Evolutionary conservation across 1,140 invertebrate genomes (phyloP).

Genomic region (Drosophila pandora): DNA sequence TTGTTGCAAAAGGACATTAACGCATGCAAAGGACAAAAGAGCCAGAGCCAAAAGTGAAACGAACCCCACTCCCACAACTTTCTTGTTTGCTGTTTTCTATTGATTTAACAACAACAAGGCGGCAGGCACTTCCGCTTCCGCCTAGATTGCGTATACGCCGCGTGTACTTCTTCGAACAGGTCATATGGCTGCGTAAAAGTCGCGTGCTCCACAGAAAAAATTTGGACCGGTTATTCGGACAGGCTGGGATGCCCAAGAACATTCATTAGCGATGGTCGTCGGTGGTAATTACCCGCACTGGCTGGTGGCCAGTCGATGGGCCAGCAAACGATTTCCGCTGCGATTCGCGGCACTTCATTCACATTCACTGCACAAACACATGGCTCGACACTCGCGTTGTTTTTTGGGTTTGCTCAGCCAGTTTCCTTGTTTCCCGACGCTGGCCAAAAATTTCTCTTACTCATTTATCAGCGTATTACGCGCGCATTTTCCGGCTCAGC

Average conservation of each 20-base stretch:
- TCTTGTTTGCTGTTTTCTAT: constrained; percentile 26
- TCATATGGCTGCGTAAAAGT: constrained; percentile 25
- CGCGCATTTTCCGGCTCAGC: constrained; percentile 70
- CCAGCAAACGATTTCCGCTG: constrained; percentile 47
- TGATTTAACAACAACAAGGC: constrained; percentile 50
- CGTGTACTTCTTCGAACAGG: neutral
- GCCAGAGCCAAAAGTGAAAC: constrained; percentile 23
- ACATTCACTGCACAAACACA: constrained; percentile 51
- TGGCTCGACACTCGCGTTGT: constrained; percentile 35
- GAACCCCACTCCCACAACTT: neutral
- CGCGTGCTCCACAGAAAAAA: neutral
- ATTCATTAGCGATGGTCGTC: constrained; percentile 18
- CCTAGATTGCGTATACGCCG: constrained; percentile 20
- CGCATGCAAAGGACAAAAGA: constrained; percentile 39
- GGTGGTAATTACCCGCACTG: constrained; percentile 46
- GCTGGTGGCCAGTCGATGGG: constrained; percentile 51
- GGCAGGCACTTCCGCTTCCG: neutral
- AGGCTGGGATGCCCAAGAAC: constrained; percentile 1
- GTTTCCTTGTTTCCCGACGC: constrained; percentile 28
- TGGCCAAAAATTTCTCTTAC: constrained; percentile 45
- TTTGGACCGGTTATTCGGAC: constrained; percentile 1
- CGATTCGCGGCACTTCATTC: constrained; percentile 50
- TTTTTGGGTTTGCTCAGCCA: constrained; percentile 44
- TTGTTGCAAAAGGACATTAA: constrained; percentile 44
- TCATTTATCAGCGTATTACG: constrained; percentile 62